Percentiles rank a stretch among this genome's conserved stretches.
Conservation (phyloP, 2,113 vertebrate genomes). For the Nycticebus coucang region DNA sequence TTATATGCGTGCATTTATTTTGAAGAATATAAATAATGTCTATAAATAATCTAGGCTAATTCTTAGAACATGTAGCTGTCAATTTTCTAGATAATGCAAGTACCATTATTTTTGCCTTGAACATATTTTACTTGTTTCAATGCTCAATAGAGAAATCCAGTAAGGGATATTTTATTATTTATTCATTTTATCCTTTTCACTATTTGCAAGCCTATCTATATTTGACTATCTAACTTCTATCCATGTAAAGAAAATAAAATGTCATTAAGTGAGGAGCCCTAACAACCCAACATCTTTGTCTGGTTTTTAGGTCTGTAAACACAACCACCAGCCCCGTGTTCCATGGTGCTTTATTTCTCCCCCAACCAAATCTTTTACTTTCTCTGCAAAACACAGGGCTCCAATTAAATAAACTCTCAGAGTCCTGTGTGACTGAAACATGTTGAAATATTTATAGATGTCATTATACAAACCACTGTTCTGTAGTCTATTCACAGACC, state of each 20-base stretch:
- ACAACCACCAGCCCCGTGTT: not conserved
- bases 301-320: not conserved
- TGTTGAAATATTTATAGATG: not conserved
- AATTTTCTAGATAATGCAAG: not conserved
- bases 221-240: not conserved
- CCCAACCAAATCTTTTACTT: not conserved
- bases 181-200: not conserved
- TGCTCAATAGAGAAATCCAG: not conserved
- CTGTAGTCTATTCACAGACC: rapidly evolving
- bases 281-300: not conserved
- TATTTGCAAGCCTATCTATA: not conserved
- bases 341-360: not conserved
- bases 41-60: not conserved
- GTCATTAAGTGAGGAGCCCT: rapidly evolving
- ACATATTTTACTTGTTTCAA: not conserved
- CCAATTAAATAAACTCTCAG: not conserved
- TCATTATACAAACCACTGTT: not conserved
- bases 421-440: not conserved
- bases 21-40: not conserved
- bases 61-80: not conserved
- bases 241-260: not conserved
- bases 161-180: not conserved
- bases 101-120: not conserved
- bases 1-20: not conserved
- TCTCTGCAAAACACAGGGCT: not conserved